phyloP scores from a whole-genome alignment of 2,113 vertebrate species.

The Columba janthina region DNA sequence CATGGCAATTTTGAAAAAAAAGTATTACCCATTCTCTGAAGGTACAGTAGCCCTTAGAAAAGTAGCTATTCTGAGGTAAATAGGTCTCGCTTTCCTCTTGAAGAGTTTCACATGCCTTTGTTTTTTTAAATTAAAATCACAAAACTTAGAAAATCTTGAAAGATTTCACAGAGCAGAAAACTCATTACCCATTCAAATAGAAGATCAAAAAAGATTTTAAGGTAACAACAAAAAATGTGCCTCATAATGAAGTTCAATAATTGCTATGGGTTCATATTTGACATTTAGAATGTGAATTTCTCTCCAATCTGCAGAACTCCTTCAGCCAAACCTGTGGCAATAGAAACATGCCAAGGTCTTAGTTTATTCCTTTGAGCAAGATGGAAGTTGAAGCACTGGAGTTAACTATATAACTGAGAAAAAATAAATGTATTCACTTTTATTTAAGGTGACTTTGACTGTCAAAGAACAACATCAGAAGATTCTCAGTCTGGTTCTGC shows the following conservation, averaged over 20 bases:
- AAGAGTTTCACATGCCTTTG: neutral
- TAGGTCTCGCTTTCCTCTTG: neutral
- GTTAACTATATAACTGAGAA: neutral
- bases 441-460: conserved; percentile 22
- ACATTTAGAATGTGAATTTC: conserved; percentile 1
- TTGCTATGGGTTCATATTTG: neutral
- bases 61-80: neutral
- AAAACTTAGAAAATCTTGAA: neutral
- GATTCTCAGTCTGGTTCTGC: conserved; percentile 16
- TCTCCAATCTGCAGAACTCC: neutral
- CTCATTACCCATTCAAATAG: neutral
- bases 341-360: neutral
- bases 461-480: conserved; percentile 48
- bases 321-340: neutral
- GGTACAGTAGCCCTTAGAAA: neutral
- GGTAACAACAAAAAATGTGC: neutral
- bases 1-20: neutral
- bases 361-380: conserved; percentile 1
- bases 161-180: neutral
- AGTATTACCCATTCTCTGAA: neutral
- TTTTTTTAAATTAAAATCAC: neutral
- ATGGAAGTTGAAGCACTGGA: neutral
- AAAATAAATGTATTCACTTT: conserved; percentile 32
- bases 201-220: neutral
- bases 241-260: neutral